Conservation (phyloP, 2,888 invertebrate species). For the Tolmerus cingulatus region DNA sequence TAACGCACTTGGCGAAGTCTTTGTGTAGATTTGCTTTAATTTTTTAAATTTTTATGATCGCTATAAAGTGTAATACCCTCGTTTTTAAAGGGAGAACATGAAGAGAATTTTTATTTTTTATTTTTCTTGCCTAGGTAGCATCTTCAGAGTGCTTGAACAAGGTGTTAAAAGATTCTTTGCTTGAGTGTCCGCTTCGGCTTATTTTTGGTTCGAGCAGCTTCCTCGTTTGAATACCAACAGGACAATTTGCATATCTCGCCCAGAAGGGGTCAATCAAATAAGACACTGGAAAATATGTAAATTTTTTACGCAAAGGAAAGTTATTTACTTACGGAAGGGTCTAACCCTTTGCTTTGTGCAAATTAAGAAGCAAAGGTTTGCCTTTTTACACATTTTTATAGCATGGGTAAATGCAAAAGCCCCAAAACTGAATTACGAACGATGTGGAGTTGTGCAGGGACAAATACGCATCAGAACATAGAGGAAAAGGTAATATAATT, state of each 20-base stretch:
- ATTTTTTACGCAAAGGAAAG: constrained; percentile 36
- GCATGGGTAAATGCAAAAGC: constrained; percentile 27
- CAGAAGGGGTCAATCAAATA: constrained; percentile 35
- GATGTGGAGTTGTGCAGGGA: background rate
- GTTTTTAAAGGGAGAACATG: background rate
- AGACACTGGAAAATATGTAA: constrained; percentile 41
- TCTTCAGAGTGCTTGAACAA: background rate
- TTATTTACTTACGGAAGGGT: constrained; percentile 32
- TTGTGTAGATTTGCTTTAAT: background rate
- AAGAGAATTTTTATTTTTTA: background rate
- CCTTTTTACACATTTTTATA: constrained; percentile 27
- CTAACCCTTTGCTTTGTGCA: constrained; percentile 10
- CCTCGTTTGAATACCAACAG: constrained; percentile 18
- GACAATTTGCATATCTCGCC: constrained; percentile 25
- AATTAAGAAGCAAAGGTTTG: constrained; percentile 32
- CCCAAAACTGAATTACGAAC: constrained; percentile 9
- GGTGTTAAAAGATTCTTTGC: constrained; percentile 10
- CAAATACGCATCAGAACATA: background rate
- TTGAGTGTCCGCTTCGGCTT: background rate
- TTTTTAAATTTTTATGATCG: constrained; percentile 4
- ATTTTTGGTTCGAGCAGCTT: background rate
- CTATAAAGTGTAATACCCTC: background rate
- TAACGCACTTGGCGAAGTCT: background rate
- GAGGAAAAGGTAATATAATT: background rate
- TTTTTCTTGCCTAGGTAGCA: background rate